phyloP scores from a whole-genome alignment of 2,113 vertebrate species.

The Scalopus aquaticus region DNA sequence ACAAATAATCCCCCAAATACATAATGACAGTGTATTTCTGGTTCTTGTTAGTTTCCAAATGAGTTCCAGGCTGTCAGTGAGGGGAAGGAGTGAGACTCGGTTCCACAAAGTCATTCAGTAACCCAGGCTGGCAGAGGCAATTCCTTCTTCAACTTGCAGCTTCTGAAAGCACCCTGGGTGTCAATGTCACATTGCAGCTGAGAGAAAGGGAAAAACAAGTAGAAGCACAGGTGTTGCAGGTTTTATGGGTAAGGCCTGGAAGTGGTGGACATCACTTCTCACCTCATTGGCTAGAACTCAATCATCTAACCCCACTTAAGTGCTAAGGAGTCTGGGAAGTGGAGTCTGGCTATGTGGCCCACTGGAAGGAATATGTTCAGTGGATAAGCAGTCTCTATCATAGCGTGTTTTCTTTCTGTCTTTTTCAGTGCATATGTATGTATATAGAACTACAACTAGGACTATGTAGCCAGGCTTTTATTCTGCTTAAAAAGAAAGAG shows the following conservation, averaged over 20 bases:
- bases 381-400: background rate
- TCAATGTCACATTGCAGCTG: background rate
- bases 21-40: background rate
- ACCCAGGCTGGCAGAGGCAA: background rate
- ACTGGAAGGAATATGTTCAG: background rate
- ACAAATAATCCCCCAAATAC: slow-evolving; percentile 1
- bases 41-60: background rate
- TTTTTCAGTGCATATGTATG: background rate
- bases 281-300: background rate
- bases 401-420: slow-evolving; percentile 10
- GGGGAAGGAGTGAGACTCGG: background rate
- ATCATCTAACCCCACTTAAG: background rate
- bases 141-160: background rate
- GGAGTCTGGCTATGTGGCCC: background rate
- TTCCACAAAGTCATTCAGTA: background rate
- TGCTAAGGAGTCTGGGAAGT: background rate
- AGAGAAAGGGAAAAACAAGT: background rate
- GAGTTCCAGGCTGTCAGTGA: background rate
- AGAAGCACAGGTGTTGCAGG: background rate
- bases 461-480: background rate
- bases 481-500: background rate
- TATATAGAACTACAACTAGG: background rate
- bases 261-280: background rate
- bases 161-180: background rate
- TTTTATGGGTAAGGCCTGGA: background rate